A percentile compares a stretch with the other conserved stretches of the same genome.
Conservation (phyloP, 1,140 invertebrate species). For the Stegodyphus dumicola region DNA sequence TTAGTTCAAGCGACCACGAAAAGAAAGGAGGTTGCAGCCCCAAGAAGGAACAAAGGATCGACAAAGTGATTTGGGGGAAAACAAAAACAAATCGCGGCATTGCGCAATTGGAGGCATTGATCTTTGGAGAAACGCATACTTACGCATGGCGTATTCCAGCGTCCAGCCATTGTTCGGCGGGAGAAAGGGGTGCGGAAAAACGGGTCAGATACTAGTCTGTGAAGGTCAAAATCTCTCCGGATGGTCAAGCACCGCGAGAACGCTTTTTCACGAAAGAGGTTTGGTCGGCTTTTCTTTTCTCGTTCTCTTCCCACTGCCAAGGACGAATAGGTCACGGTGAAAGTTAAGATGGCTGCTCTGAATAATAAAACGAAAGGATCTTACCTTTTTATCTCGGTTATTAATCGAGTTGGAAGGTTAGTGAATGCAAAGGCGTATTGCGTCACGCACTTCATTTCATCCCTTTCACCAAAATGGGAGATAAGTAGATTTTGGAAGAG, state of each 20-base stretch:
- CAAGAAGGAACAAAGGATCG: not conserved
- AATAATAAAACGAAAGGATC: conserved; percentile 20
- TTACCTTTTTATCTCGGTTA: not conserved
- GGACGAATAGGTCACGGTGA: conserved; percentile 53
- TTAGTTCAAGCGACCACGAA: too few species aligned
- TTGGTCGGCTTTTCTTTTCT: not conserved
- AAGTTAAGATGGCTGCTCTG: conserved; percentile 29
- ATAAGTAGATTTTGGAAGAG: too few species aligned
- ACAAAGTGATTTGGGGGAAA: not conserved
- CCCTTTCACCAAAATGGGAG: too few species aligned
- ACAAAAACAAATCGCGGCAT: conserved; percentile 19
- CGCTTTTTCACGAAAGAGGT: too few species aligned
- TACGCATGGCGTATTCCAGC: not conserved
- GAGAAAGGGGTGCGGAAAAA: conserved; percentile 15
- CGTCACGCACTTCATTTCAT: not conserved
- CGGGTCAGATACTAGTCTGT: conserved; percentile 28
- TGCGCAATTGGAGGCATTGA: conserved; percentile 16
- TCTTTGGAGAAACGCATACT: not conserved
- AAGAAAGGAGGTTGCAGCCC: too few species aligned
- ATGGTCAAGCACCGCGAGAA: conserved; percentile 44
- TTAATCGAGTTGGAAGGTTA: conserved; percentile 5
- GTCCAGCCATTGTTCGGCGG: conserved; percentile 2
- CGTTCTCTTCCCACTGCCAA: conserved; percentile 18
- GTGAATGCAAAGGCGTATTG: conserved; percentile 4
- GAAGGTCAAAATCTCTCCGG: conserved; percentile 31